Percentiles rank a stretch among this genome's conserved stretches.
phyloP scores from a whole-genome alignment of 2,113 vertebrate genomes.

The Grammomys dolichurus region DNA sequence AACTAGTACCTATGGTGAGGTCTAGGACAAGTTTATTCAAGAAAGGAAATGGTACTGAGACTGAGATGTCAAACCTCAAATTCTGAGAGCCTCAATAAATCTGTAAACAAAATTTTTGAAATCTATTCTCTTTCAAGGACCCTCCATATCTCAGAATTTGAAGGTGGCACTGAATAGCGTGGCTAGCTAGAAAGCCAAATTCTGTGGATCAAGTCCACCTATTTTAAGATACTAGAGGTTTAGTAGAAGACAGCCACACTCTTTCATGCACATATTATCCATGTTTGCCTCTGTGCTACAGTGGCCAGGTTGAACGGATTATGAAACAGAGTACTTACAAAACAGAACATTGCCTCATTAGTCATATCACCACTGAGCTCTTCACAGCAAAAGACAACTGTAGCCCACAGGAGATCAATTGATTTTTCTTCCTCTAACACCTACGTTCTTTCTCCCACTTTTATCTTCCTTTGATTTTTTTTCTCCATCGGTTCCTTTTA shows the following conservation, averaged over 20 bases:
- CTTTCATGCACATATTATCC: fast-evolving
- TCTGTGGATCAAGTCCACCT: background rate
- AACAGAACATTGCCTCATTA: background rate
- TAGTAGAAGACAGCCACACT: background rate
- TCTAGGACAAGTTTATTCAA: background rate
- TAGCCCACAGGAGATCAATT: background rate
- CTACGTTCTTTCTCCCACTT: background rate
- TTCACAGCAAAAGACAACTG: background rate
- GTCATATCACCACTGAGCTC: no score
- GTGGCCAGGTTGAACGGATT: background rate
- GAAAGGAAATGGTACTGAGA: background rate
- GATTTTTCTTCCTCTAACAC: background rate
- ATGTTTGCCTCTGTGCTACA: background rate
- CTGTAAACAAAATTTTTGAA: background rate
- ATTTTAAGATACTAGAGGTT: background rate
- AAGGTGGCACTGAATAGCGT: background rate
- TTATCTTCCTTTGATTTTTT: background rate
- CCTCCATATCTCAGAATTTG: background rate
- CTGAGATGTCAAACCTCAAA: background rate
- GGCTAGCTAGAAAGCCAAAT: background rate
- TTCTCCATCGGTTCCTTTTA: background rate
- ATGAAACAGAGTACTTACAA: background rate
- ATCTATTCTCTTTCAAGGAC: background rate
- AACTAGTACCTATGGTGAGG: background rate
- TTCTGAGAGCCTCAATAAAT: background rate